Base-by-base conservation (phyloP, 2,113 vertebrate genomes). In the Paradoxurus hermaphroditus region DNA sequence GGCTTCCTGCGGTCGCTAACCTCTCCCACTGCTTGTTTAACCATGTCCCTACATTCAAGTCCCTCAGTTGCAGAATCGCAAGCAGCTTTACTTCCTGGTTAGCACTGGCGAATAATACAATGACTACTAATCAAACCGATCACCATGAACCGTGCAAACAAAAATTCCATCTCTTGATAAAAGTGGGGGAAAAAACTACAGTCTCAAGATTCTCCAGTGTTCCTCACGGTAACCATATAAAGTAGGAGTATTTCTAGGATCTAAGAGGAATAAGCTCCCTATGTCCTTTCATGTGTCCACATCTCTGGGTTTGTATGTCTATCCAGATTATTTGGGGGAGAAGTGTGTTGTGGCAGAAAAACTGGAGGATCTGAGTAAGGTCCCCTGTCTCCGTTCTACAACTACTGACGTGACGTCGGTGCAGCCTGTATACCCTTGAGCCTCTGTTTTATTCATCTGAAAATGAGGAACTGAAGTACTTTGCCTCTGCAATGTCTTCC, bases 401-500 rank as follows among this genome's bases (percentile, higher is more conserved):
- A 70, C 44, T 72, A 18, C 21, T 41, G 9, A 5, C 46, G 41
- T 72, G 63, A 92, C 5, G 16, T 78, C 41, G 29, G 18, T 67
- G 46, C 86, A 44, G 21, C 46, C 46, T 90, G 72, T 67, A 46
- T 18, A 18, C 63, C 68, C 72, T 62, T 56, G 23, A 39, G n/a
- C 72, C 79, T 86, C 5, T 59, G 70, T 72, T 96, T 83, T 79
- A 94, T 59, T 95, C 70, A 67, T 82, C 68, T 88, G 51, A 81
- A 82, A 89, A 62, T 39, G 5, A 88, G 68, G 62, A 62, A 90
- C 0, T 62, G 51, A 95, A 94, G 68, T 31, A 87, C 18, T 90
- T 97, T 93, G 51, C 73, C 73, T 88, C 51, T 96, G 46, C 81
- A 83, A 56, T 92, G 75, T 93, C 92, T 90, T 93, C 91, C 63